phyloP scores from a whole-genome alignment of 2,113 vertebrate species.

The Triplophysa siluroides region DNA sequence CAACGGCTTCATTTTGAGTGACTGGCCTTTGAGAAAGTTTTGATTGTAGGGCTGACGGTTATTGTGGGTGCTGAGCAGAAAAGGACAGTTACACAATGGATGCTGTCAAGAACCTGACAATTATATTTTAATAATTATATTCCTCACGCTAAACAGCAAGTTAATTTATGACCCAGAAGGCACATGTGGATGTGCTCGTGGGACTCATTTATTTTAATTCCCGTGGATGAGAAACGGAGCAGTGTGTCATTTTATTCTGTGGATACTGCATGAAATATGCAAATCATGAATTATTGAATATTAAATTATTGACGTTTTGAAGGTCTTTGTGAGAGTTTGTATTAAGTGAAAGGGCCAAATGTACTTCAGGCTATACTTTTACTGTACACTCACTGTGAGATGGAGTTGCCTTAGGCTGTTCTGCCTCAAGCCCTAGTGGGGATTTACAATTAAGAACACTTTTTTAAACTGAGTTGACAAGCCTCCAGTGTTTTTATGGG shows the following conservation, averaged over 20 bases:
- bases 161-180: conserved; percentile 24
- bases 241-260: neutral
- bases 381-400: neutral
- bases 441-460: conserved; percentile 23
- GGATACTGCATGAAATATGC: neutral
- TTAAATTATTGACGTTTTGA: neutral
- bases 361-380: neutral
- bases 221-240: neutral
- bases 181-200: neutral
- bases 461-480: conserved; percentile 25
- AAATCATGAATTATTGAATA: neutral
- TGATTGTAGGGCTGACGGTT: conserved; percentile 27
- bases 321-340: neutral
- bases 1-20: conserved; percentile 35
- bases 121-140: conserved; percentile 43
- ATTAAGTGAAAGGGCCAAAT: neutral
- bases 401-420: conserved; percentile 5
- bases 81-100: conserved; percentile 29
- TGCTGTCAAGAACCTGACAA: conserved; percentile 13
- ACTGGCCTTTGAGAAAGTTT: conserved; percentile 20
- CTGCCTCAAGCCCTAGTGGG: neutral
- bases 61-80: conserved; percentile 5
- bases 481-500: conserved; percentile 4
- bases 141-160: neutral
- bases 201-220: conserved; percentile 19